Conservation (phyloP, 1,140 invertebrate species). For the Drosophila pectinifera region DNA sequence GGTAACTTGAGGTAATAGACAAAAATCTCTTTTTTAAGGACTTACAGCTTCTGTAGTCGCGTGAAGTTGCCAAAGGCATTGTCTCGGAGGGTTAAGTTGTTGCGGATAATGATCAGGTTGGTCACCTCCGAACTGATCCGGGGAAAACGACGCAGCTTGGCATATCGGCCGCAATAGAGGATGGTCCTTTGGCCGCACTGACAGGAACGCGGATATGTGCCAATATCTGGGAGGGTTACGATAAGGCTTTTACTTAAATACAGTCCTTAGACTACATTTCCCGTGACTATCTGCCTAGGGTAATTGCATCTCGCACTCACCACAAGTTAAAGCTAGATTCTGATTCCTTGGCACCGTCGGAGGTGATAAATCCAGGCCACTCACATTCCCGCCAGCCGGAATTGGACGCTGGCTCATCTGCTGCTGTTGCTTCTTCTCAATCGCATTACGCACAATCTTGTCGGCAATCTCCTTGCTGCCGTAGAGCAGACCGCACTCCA, state of each 20-base stretch:
- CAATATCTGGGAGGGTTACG: conserved; percentile 47
- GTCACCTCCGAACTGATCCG: conserved; percentile 71
- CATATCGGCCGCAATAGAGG: conserved; percentile 67
- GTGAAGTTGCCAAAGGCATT: conserved; percentile 62
- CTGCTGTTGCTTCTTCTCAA: conserved; percentile 67
- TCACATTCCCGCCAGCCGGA: conserved; percentile 40
- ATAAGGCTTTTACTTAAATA: background rate
- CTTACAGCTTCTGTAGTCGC: conserved; percentile 66
- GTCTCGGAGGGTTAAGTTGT: conserved; percentile 65
- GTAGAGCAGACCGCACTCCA: conserved; percentile 80
- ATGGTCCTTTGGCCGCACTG: conserved; percentile 60
- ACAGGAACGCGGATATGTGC: conserved; percentile 76
- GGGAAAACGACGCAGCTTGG: conserved; percentile 64
- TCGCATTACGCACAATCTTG: conserved; percentile 77
- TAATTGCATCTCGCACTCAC: conserved; percentile 29
- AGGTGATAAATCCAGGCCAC: conserved; percentile 40
- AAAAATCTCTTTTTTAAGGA: background rate
- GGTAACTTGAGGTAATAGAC: background rate
- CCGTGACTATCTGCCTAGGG: no score
- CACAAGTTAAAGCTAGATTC: conserved; percentile 47
- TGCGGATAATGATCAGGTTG: conserved; percentile 67
- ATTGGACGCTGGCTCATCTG: conserved; percentile 25
- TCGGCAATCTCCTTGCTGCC: conserved; percentile 78
- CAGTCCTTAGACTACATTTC: no score
- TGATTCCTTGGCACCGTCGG: conserved; percentile 38